Evolutionary conservation across 2,888 invertebrate species (phyloP), one percentile per base, ranked within the genome.

Genomic region (Anorthoa munda): DNA sequence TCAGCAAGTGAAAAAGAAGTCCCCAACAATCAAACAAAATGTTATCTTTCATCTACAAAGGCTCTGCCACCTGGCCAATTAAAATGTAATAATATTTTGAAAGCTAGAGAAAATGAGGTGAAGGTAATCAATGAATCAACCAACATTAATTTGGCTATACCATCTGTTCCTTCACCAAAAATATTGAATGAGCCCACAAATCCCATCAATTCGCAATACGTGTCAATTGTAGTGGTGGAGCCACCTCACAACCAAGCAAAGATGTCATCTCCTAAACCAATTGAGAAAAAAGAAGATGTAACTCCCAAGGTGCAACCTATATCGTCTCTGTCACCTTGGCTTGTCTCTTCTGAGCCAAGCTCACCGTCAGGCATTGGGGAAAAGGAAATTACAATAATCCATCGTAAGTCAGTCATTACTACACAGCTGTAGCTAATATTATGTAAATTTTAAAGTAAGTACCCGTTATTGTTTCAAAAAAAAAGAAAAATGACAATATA

Each of bases 51-150:
- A 59, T 97, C 97, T 53, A 97, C 97, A 45, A 97, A 97, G 88
- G 98, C 98, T 31, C 97, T 99, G 75, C 99, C 99, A 61, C 98
- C 98, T 13, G 98, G 99, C 82, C 98, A 99, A 91, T 97, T 99
- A 79, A 99, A 99, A 95, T 99, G 99, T 95, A 99, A 96, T 82
- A 99, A 96, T 79, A 99, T 99, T 92, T 96, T 99, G 70, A 99
- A 99, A 97, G 98, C 98, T 94, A 97, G 97, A 87, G 94, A 96
- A 86, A 96, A 92, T 85, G 96, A 96, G 86, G 94, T 96, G 11
- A 96, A 95, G 83, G 94, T 96, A 64, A 93, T 95, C 39, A 95
- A 96, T 83, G 95, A 96, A 83, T 93, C 95, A 45, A 93, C 94
- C 68, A 95, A 94, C 73, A 94, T 95, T 23, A 95, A 95, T 83